Evolutionary conservation across 2,888 invertebrate genomes (phyloP).

Genomic region (Fissipunctia ypsillon): DNA sequence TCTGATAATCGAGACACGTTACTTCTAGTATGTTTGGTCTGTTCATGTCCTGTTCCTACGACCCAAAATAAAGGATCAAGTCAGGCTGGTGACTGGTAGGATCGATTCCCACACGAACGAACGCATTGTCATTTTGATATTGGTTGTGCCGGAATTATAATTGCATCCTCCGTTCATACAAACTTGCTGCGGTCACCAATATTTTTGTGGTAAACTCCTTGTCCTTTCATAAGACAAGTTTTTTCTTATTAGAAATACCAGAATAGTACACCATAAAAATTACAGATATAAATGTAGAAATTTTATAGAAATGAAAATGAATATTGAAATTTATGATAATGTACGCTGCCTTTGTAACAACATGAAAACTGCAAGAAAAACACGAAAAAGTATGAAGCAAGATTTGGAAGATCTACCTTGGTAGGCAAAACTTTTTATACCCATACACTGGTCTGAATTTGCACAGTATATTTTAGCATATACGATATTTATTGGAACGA

Average conservation of each 20-base stretch:
- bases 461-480: neutral
- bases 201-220: neutral
- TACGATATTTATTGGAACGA: neutral
- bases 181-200: too few relatives aligned
- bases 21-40: conserved; percentile 9
- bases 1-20: conserved; percentile 49
- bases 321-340: too few relatives aligned
- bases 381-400: neutral
- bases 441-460: too few relatives aligned
- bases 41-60: conserved; percentile 15
- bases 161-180: too few relatives aligned
- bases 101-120: neutral
- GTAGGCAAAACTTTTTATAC: neutral
- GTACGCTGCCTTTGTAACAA: neutral
- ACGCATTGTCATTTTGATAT: neutral
- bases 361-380: neutral
- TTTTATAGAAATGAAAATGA: too few relatives aligned
- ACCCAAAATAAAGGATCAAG: neutral
- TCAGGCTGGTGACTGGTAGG: too few relatives aligned
- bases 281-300: too few relatives aligned
- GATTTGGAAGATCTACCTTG: too few relatives aligned
- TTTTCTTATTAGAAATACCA: neutral
- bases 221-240: neutral
- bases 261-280: too few relatives aligned
- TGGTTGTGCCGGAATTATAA: too few relatives aligned